Evolutionary conservation across 2,888 invertebrate genomes (phyloP), one percentile per base, ranked within the genome.

Genomic region (Cyclophora albipunctata): DNA sequence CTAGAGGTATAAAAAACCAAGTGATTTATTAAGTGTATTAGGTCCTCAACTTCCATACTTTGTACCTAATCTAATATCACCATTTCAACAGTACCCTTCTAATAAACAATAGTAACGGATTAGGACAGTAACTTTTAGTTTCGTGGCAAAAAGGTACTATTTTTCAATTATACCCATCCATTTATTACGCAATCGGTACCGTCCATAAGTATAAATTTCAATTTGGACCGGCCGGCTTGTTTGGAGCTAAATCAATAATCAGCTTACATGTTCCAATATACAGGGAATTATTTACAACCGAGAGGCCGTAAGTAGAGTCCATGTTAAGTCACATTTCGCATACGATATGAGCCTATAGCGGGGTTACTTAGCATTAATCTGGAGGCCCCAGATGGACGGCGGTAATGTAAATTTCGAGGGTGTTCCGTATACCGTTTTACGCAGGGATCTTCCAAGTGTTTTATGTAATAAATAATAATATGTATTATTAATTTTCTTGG

Each of bases 211-310:
- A 61, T 61, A 61, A 56, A 61, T 61, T 59, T 51, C 54, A 59
- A 59, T 58, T 61, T 56, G 47, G 51, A 47, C 47, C 48, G 53
- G 49, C 52, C 55, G 53, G 4, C 37, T 51, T 50, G 57, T 55
- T 51, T 45, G 47, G 49, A 58, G 58, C 61, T 65, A 59, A 67
- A 67, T 67, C 65, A 67, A 65, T 67, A 67, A 65, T 58, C 63
- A 62, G 62, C 58, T 59, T 60, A 59, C 51, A 46, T 54, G 51
- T 34, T 47, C 48, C 54, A 59, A 61, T 59, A 53, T 53, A 56
- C 49, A 44, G 49, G 51, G 66, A 64, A 64, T 64, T 64, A 64
- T 64, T 66, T 61, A 61, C 57, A 48, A 48, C 48, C 53, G 50
- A 46, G 46, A 50, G 54, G 52, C 48, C 47, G 57, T 56, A 57